These are phyloP conservation scores for Amphiura filiformis DNA, from an alignment of 35 echinoderm and acorn worm species.

Conservation along the genomic window DNA sequence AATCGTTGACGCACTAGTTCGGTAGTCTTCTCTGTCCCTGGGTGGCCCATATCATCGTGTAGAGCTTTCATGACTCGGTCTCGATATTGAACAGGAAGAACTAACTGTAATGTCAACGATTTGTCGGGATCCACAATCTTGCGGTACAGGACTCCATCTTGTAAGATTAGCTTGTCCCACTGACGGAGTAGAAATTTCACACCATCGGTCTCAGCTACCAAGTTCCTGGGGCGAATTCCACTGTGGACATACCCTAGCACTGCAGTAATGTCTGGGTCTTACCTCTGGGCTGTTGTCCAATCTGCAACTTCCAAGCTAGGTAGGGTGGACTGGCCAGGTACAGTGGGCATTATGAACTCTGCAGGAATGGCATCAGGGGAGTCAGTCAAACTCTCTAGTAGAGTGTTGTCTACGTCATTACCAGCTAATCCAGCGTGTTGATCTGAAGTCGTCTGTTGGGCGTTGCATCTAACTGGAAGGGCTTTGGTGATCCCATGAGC, in stretches of 20 bases:
- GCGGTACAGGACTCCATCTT: slow-evolving; percentile 33
- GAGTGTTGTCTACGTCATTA: not conserved
- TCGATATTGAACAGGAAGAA: not conserved
- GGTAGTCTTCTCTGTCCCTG: slow-evolving; percentile 44
- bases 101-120: not conserved
- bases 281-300: not conserved
- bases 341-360: not conserved
- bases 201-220: not conserved
- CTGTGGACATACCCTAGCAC: not conserved
- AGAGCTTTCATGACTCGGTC: not conserved
- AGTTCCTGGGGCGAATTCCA: not conserved
- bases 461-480: not conserved
- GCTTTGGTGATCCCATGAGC: not conserved
- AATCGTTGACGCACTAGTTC: slow-evolving; percentile 57
- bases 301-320: slow-evolving; percentile 1
- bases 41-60: slow-evolving; percentile 57
- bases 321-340: not conserved
- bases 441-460: not conserved
- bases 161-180: slow-evolving; percentile 37
- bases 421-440: not conserved
- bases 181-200: slow-evolving; percentile 17
- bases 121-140: not conserved
- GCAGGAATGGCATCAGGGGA: not conserved
- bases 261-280: not conserved
- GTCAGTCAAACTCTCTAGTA: not conserved